Evolutionary conservation across 2,113 vertebrate genomes (phyloP).

Genomic region (Melospiza georgiana): DNA sequence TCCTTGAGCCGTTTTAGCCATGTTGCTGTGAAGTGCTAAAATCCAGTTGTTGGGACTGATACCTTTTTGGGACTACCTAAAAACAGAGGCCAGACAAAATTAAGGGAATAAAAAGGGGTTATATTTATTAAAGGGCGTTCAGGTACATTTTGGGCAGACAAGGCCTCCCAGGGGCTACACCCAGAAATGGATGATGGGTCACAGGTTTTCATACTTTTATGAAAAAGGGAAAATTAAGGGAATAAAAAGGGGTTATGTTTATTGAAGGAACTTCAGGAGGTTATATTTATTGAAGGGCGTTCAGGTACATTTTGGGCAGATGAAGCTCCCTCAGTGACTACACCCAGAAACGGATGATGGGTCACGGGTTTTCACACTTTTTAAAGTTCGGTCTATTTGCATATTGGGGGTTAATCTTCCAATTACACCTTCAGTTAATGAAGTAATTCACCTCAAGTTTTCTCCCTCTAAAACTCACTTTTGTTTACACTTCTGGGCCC

Average conservation of each 20-base stretch:
- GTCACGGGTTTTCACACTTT: not conserved
- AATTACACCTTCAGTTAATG: not conserved
- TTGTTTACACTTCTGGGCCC: not conserved
- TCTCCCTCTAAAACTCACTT: fast-evolving
- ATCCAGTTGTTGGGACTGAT: not conserved
- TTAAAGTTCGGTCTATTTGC: no score
- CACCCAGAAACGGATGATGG: no score
- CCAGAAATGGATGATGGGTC: not conserved
- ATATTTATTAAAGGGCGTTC: not conserved
- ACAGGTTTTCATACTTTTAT: not conserved
- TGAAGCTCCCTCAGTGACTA: fast-evolving
- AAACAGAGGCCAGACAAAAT: not conserved
- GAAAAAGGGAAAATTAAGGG: not conserved
- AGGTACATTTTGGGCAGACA: not conserved
- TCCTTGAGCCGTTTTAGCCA: not conserved
- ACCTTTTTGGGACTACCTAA: not conserved
- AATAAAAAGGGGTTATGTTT: not conserved
- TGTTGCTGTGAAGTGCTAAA: not conserved
- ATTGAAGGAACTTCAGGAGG: not conserved
- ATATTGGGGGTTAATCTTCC: not conserved
- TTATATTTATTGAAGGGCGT: not conserved
- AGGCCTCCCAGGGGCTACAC: not conserved
- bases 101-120: not conserved
- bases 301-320: not conserved
- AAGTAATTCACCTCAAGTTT: not conserved